A percentile compares a stretch with the other conserved stretches of the same genome.
Evolutionary conservation across 2,888 invertebrate species (phyloP).

Genomic region (Drepanosiphum platanoidis): DNA sequence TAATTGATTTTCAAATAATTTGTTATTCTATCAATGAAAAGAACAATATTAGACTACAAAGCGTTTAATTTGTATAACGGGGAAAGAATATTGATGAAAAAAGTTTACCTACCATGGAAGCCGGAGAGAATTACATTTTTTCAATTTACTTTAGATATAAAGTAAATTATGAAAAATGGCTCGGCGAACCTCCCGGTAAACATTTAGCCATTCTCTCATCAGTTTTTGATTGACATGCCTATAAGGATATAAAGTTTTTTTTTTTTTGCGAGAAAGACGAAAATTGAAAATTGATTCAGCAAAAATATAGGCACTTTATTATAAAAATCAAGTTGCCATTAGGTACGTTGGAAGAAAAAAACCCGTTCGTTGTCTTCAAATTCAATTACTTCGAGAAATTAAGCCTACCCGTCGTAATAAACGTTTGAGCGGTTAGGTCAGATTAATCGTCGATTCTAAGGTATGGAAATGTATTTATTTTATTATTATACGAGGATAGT

Average conservation of each 20-base stretch:
- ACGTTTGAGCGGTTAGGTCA: too few species aligned
- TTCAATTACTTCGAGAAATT: too few species aligned
- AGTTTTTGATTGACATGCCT: constrained; percentile 10
- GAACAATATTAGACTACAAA: neutral
- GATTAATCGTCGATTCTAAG: too few species aligned
- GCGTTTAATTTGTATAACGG: neutral
- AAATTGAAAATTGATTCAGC: neutral
- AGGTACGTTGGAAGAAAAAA: neutral
- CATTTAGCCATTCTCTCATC: constrained; percentile 16
- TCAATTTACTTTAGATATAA: neutral
- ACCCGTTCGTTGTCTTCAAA: too few species aligned
- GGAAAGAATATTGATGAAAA: neutral
- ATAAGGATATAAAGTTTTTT: constrained; percentile 17
- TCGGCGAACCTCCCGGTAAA: constrained; percentile 2
- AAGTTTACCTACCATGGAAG: neutral
- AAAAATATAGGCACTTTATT: neutral
- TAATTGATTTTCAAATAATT: neutral
- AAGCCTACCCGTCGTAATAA: too few species aligned
- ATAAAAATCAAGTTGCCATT: neutral
- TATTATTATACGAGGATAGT: too few species aligned
- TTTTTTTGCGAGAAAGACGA: neutral
- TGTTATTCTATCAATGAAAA: neutral
- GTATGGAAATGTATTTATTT: too few species aligned
- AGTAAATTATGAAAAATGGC: constrained; percentile 21
- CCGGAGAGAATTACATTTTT: constrained; percentile 4